Percentiles rank a stretch among this genome's conserved stretches.
Evolutionary conservation across 92 coral and sea anemone genomes (phyloP).

Genomic region (Heteractis magnifica): DNA sequence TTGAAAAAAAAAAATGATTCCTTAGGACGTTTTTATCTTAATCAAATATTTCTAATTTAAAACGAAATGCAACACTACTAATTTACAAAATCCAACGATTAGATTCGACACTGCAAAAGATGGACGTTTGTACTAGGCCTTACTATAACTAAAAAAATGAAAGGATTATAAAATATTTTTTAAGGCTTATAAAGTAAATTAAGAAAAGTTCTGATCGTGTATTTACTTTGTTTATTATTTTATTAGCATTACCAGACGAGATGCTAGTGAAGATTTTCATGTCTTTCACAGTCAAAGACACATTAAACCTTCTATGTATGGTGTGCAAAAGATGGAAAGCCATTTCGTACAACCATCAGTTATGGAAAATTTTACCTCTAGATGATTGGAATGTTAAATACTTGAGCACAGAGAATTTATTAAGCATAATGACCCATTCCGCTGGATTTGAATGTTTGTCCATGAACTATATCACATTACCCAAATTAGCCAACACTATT

Average conservation of each 20-base stretch:
- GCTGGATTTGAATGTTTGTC: constrained; percentile 39
- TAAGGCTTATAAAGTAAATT: not conserved
- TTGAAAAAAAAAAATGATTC: too few species aligned
- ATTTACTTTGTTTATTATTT: constrained; percentile 22
- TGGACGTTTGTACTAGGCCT: too few species aligned
- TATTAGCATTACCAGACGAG: constrained; percentile 34
- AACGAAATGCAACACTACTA: too few species aligned
- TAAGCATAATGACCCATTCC: constrained; percentile 40
- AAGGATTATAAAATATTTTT: not conserved
- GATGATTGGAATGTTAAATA: constrained; percentile 34
- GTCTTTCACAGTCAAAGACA: constrained; percentile 36
- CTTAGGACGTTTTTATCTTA: too few species aligned
- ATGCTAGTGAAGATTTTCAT: constrained; percentile 27
- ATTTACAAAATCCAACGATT: too few species aligned
- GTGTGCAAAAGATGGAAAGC: constrained; percentile 44
- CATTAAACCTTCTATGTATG: constrained; percentile 24
- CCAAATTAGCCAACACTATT: constrained; percentile 5
- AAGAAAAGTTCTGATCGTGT: constrained; percentile 10
- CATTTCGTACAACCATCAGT: constrained; percentile 14
- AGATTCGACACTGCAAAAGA: too few species aligned
- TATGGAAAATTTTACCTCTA: constrained; percentile 39
- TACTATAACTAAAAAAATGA: too few species aligned
- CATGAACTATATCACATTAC: constrained; percentile 27
- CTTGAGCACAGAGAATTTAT: constrained; percentile 29
- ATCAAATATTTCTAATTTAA: too few species aligned